phyloP scores from a whole-genome alignment of 2,888 invertebrate genomes.

The Sphaeridia pumilis region DNA sequence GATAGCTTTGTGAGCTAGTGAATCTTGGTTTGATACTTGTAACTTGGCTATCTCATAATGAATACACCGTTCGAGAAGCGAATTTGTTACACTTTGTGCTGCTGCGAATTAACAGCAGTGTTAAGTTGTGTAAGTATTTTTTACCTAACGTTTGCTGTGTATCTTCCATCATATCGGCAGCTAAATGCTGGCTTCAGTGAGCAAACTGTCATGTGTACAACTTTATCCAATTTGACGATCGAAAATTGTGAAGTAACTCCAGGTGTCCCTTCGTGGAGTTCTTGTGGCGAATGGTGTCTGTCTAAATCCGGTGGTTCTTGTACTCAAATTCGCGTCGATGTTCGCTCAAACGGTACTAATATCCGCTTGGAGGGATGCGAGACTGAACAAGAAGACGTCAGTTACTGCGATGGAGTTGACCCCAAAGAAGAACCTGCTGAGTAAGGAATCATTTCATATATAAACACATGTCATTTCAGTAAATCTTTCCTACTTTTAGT shows the following conservation, averaged over 20 bases:
- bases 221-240: conserved; percentile 60
- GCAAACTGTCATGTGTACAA: conserved; percentile 81
- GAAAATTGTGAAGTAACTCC: conserved; percentile 57
- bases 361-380: conserved; percentile 71
- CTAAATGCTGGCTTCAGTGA: conserved; percentile 74
- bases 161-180: conserved; percentile 77
- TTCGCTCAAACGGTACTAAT: conserved; percentile 70
- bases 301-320: conserved; percentile 83
- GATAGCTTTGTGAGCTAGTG: too few species aligned
- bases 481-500: too few species aligned
- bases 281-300: conserved; percentile 81
- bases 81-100: conserved; percentile 82
- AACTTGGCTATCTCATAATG: too few species aligned
- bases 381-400: conserved; percentile 73
- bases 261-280: conserved; percentile 56
- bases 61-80: conserved; percentile 78
- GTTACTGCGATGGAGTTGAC: conserved; percentile 54
- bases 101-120: conserved; percentile 85
- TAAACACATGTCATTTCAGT: too few species aligned
- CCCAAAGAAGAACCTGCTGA: conserved; percentile 28
- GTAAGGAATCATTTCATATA: too few species aligned
- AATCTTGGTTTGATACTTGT: too few species aligned
- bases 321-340: conserved; percentile 78
- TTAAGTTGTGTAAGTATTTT: conserved; percentile 78
- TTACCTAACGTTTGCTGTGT: conserved; percentile 79